phyloP scores from a whole-genome alignment of 1,140 invertebrate genomes.

The Calliopsis andreniformis region DNA sequence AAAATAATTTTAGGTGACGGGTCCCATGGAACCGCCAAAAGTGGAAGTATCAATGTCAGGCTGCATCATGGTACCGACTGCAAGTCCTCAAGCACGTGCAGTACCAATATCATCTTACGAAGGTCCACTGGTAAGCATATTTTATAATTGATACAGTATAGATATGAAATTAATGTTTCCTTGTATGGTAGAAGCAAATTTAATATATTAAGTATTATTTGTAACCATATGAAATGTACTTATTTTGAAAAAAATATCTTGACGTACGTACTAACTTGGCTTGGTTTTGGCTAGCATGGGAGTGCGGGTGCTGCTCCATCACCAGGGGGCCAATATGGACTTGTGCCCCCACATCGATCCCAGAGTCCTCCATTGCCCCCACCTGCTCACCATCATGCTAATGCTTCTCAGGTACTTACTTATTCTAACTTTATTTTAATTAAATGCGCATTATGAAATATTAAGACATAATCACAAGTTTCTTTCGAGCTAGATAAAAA shows the following conservation, averaged over 20 bases:
- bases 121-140: conserved; percentile 85
- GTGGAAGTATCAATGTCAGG: conserved; percentile 82
- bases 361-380: conserved; percentile 86
- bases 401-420: conserved; percentile 87
- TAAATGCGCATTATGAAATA: background rate
- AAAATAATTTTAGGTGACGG: conserved; percentile 64
- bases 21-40: conserved; percentile 82
- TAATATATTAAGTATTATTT: conserved; percentile 21
- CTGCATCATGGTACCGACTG: conserved; percentile 84
- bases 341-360: conserved; percentile 78
- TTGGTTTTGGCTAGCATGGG: conserved; percentile 79
- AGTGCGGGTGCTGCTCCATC: conserved; percentile 76
- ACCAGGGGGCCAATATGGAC: conserved; percentile 77
- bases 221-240: background rate
- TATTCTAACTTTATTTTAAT: conserved; percentile 48
- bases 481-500: too few species aligned
- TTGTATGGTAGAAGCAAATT: background rate
- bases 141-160: too few species aligned
- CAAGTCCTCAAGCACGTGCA: conserved; percentile 82
- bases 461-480: background rate
- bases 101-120: conserved; percentile 85
- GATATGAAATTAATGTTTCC: conserved; percentile 6
- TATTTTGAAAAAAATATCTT: background rate
- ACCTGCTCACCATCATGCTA: conserved; percentile 90
- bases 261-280: conserved; percentile 63